These are phyloP conservation scores for Ailuropoda melanoleuca DNA, from an alignment of 2,113 vertebrate genomes.

Conservation along the genomic window DNA sequence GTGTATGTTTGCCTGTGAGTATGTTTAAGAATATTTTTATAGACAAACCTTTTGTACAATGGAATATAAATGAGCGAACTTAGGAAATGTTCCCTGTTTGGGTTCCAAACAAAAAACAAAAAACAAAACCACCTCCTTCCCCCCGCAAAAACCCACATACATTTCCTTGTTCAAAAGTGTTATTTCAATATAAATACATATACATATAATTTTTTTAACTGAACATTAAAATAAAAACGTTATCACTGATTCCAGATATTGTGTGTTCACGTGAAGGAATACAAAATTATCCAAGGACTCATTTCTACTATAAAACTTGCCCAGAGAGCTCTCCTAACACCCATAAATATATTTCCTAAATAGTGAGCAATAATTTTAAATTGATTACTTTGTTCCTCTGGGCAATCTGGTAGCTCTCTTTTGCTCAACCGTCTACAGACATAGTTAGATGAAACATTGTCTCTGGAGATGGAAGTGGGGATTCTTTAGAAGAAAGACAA, in stretches of 20 bases:
- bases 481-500: not conserved
- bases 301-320: not conserved
- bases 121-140: not conserved
- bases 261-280: not conserved
- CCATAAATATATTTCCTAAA: conserved; percentile 19
- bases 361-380: not conserved
- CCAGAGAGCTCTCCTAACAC: not conserved
- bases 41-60: not conserved
- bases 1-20: not conserved
- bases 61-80: not conserved
- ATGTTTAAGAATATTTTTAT: not conserved
- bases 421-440: not conserved
- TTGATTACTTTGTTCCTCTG: not conserved
- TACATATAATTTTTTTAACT: not conserved
- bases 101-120: not conserved
- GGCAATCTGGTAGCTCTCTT: not conserved
- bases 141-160: not conserved
- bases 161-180: not conserved
- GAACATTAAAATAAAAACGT: not conserved
- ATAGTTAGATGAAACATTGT: not conserved
- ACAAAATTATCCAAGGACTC: not conserved
- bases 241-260: not conserved
- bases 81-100: not conserved
- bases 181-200: not conserved
- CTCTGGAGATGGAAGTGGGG: not conserved